Conservation (phyloP, 2,113 vertebrate genomes). For the Labeo rohita region DNA sequence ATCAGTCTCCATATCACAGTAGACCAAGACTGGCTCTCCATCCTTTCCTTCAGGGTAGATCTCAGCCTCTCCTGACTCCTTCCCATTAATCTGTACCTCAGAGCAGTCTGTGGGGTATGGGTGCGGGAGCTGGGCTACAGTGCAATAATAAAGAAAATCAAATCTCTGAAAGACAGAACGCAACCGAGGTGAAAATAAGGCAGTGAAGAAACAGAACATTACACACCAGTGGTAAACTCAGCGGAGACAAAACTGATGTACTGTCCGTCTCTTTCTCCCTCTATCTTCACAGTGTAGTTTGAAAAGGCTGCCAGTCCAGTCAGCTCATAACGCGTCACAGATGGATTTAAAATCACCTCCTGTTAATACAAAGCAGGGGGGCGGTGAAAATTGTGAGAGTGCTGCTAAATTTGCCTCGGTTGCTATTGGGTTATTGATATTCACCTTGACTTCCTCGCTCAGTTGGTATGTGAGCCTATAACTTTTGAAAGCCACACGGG, state of each 20-base stretch:
- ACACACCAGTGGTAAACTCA: conserved; percentile 84
- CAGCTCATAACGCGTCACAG: conserved; percentile 74
- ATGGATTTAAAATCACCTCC: conserved; percentile 78
- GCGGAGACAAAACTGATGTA: conserved; percentile 73
- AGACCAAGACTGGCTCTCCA: conserved; percentile 68
- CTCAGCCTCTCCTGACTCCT: conserved; percentile 76
- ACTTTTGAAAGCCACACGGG: conserved; percentile 72
- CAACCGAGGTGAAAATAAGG: background rate
- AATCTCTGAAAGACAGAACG: background rate
- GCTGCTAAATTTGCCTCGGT: background rate
- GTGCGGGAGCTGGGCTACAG: conserved; percentile 75
- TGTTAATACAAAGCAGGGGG: conserved; percentile 58
- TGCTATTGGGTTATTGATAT: background rate
- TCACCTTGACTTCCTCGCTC: conserved; percentile 75
- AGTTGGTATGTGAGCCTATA: conserved; percentile 80
- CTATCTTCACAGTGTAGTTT: conserved; percentile 78
- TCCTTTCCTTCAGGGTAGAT: conserved; percentile 74
- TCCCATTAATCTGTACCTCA: conserved; percentile 86
- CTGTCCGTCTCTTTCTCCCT: conserved; percentile 72
- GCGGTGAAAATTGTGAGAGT: background rate
- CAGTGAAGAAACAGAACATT: background rate
- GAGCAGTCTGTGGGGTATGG: conserved; percentile 85
- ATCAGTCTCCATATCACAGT: conserved; percentile 82
- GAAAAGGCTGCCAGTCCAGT: conserved; percentile 77
- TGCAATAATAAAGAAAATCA: background rate